Evolutionary conservation across 1,140 invertebrate species (phyloP), one percentile per base, ranked within the genome.

Genomic region (Pentalonia nigronervosa): DNA sequence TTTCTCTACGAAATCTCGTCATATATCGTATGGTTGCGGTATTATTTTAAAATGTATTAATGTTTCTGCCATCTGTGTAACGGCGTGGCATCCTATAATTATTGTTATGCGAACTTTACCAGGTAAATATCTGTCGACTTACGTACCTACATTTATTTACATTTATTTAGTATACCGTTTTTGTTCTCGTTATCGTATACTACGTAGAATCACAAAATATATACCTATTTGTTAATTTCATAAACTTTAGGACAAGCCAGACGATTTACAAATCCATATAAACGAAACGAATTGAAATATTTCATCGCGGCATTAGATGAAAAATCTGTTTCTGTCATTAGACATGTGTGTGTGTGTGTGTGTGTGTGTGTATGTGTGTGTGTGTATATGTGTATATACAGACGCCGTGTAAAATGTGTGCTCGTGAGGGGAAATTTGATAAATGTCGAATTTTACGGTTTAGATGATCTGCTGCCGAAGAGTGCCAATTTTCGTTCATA

Each of bases 361-460:
- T n/a, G n/a, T n/a, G n/a, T n/a, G n/a, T n/a, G n/a, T n/a, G n/a
- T n/a, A n/a, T n/a, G n/a, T n/a, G n/a, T n/a, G n/a, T n/a, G n/a
- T n/a, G n/a, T n/a, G n/a, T n/a, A n/a, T n/a, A n/a, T n/a, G n/a
- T n/a, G 30, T 67, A 76, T 34, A n/a, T 34, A 76, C 14, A 76
- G 60, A 34, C n/a, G 17, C 14, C n/a, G 1, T 84, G 83, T 84
- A 45, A 45, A 84, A 84, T 41, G n/a, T 41, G n/a, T 36, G 83
- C 23, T 41, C 23, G 83, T 17, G 36, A 86, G 45, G 41, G 84
- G 41, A 47, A 47, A 30, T 47, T 47, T 86, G 45, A 86, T 86
- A 86, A 86, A 86, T 86, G 84, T 86, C 45, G 25, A 47, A 86
- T 47, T 86, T 86, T 86, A 86, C 84, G 84, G 36, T 86, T 47